Evolutionary conservation across 2,888 invertebrate genomes (phyloP).

Genomic region (Hyposoter dolosus): DNA sequence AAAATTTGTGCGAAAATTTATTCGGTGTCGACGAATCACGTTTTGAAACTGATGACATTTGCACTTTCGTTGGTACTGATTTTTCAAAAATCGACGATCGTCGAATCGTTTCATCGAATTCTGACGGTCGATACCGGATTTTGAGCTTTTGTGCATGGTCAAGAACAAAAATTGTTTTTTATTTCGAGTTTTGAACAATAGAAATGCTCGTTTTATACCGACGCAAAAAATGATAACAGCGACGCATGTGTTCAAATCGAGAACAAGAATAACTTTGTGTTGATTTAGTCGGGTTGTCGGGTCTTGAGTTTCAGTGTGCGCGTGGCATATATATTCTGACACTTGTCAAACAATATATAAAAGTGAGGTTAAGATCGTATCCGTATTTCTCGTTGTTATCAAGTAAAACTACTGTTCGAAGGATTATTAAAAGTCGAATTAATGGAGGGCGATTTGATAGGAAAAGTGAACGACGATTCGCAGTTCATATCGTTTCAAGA

Average conservation of each 20-base stretch:
- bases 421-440: not conserved
- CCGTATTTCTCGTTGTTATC: not conserved
- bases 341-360: slow-evolving; percentile 12
- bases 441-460: slow-evolving; percentile 74
- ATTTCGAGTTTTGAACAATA: no score
- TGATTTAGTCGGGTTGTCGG: not conserved
- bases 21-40: no score
- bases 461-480: slow-evolving; percentile 69
- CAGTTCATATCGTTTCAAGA: slow-evolving; percentile 89
- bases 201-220: no score
- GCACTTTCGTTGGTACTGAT: no score
- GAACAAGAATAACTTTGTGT: not conserved
- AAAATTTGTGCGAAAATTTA: no score
- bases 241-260: not conserved
- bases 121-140: no score
- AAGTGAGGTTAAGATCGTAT: slow-evolving; percentile 16
- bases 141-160: no score
- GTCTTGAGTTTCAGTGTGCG: not conserved
- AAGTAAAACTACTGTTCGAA: not conserved
- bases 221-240: not conserved
- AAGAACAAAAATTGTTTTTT: no score
- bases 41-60: no score
- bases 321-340: slow-evolving; percentile 22
- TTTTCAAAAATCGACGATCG: no score
- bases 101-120: no score